phyloP scores from a whole-genome alignment of 2,113 vertebrate genomes.

The Gorsachius goisagi region DNA sequence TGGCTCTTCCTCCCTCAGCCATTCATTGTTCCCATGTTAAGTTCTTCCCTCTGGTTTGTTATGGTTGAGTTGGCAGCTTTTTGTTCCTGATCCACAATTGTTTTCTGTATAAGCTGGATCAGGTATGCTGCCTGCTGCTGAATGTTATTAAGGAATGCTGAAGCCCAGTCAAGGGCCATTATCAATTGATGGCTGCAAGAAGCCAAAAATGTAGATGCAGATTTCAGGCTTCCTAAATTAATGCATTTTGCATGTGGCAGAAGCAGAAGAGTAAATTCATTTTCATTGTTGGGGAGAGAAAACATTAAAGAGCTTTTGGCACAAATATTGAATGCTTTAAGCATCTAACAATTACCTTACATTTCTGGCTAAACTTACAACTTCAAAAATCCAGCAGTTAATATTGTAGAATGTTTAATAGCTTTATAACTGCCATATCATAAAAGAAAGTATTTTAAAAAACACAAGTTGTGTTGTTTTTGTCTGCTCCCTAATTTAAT shows the following conservation, averaged over 20 bases:
- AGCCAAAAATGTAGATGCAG: neutral
- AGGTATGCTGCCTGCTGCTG: neutral
- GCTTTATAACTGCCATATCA: neutral
- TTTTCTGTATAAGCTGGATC: neutral
- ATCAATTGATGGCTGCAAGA: neutral
- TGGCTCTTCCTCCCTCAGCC: neutral
- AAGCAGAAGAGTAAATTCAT: neutral
- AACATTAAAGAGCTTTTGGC: neutral
- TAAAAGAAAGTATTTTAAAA: neutral
- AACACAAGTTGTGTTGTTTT: neutral
- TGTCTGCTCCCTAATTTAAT: neutral
- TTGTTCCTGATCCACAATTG: neutral
- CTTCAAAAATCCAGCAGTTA: neutral
- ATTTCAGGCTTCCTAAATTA: neutral
- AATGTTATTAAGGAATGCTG: neutral
- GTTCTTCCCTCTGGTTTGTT: neutral
- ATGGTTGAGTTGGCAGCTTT: neutral
- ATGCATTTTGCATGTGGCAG: neutral
- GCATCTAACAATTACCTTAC: neutral
- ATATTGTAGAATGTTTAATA: neutral
- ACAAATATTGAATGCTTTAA: neutral
- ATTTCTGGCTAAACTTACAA: neutral
- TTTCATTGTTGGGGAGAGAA: neutral
- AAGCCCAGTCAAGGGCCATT: neutral
- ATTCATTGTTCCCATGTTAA: neutral